A percentile compares a stretch with the other conserved stretches of the same genome.
Evolutionary conservation across 1,140 invertebrate species (phyloP).

Genomic region (Cherax destructor): DNA sequence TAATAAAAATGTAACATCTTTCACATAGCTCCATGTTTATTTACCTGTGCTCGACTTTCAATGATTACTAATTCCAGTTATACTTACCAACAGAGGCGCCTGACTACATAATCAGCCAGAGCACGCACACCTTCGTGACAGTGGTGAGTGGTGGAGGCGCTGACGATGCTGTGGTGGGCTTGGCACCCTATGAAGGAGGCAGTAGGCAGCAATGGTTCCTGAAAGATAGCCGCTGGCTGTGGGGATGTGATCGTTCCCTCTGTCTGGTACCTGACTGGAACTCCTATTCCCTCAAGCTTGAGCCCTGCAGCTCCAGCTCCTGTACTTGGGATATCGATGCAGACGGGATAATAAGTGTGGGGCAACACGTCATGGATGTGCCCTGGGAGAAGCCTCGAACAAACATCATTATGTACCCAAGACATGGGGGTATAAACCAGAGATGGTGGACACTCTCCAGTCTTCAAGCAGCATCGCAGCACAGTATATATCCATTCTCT

Average conservation of each 20-base stretch:
- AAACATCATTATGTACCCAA: slow-evolving; percentile 17
- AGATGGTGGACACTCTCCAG: slow-evolving; percentile 35
- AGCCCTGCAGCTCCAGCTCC: too few species aligned
- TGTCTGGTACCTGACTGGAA: slow-evolving; percentile 9
- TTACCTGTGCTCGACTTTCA: too few species aligned
- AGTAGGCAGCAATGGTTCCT: slow-evolving; percentile 39
- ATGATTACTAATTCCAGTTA: too few species aligned
- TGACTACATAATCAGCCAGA: slow-evolving; percentile 43
- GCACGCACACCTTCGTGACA: slow-evolving; percentile 40
- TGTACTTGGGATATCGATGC: not conserved
- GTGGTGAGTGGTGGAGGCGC: slow-evolving; percentile 24
- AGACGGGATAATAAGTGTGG: not conserved
- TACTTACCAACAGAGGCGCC: slow-evolving; percentile 2
- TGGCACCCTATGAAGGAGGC: slow-evolving; percentile 17
- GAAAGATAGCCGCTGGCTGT: slow-evolving; percentile 13
- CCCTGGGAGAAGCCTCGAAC: slow-evolving; percentile 27
- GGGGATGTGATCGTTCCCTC: slow-evolving; percentile 31
- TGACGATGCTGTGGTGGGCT: slow-evolving; percentile 27
- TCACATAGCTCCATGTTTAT: too few species aligned
- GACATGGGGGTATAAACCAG: slow-evolving; percentile 31
- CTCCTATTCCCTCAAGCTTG: not conserved
- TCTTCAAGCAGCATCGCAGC: not conserved
- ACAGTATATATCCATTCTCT: slow-evolving; percentile 25
- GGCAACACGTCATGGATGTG: slow-evolving; percentile 1
- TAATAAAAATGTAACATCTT: too few species aligned